These are phyloP conservation scores for Tilapia sparmanii DNA, from an alignment of 2,113 vertebrate genomes.

Conservation along the genomic window DNA sequence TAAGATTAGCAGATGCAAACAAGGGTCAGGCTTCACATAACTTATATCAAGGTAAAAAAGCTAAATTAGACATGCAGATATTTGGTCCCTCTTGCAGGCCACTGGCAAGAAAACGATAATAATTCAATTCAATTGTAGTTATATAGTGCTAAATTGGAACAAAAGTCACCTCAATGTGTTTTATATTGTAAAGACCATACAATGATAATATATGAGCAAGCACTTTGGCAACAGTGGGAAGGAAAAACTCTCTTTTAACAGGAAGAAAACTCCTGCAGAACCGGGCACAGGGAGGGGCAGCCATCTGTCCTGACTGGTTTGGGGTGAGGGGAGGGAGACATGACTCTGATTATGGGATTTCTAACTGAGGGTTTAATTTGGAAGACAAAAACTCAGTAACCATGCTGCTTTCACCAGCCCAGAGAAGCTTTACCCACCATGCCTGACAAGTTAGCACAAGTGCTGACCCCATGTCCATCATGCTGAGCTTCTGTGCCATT, in stretches of 20 bases:
- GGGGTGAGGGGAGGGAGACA: background rate
- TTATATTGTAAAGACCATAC: background rate
- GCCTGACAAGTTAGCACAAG: background rate
- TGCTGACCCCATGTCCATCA: background rate
- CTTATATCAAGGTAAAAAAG: background rate
- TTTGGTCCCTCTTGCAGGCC: background rate
- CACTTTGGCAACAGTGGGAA: background rate
- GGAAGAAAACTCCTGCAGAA: background rate
- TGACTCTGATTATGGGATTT: background rate
- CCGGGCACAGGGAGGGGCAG: background rate
- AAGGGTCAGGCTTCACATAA: background rate
- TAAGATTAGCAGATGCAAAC: background rate
- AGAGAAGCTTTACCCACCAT: background rate
- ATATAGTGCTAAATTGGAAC: background rate
- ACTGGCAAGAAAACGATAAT: background rate
- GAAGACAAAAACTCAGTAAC: background rate
- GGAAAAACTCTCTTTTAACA: background rate
- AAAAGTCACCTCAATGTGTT: background rate
- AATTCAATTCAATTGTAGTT: background rate
- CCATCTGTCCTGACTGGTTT: background rate
- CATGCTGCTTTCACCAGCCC: background rate
- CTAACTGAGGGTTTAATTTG: background rate
- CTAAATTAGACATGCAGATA: background rate
- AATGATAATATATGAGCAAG: background rate
- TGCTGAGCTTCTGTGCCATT: background rate